Evolutionary conservation across 1,140 invertebrate genomes (phyloP).

Genomic region (Aculops lycopersici): DNA sequence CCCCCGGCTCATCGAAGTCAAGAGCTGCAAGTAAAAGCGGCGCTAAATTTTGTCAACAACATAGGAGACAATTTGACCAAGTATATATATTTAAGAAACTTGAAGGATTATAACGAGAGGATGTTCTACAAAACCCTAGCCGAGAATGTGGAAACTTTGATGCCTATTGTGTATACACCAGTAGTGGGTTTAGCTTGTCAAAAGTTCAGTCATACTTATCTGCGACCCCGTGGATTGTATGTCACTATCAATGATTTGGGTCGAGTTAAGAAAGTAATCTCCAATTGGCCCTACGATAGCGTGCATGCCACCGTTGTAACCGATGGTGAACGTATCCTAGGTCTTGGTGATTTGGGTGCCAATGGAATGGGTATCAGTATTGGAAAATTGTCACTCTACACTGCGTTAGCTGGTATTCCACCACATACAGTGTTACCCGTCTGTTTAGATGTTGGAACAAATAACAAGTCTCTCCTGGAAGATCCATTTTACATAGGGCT

Average conservation of each 20-base stretch:
- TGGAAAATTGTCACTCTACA: conserved; percentile 68
- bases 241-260: conserved; percentile 85
- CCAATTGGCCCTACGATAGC: conserved; percentile 41
- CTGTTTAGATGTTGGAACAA: conserved; percentile 65
- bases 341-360: conserved; percentile 66
- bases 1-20: conserved; percentile 13
- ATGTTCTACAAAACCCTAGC: conserved; percentile 70
- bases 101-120: conserved; percentile 67
- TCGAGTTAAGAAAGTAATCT: conserved; percentile 38
- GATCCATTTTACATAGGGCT: conserved; percentile 85
- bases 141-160: conserved; percentile 71
- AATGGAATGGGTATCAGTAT: conserved; percentile 87
- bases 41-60: conserved; percentile 12
- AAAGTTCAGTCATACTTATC: conserved; percentile 74
- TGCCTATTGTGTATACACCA: conserved; percentile 93
- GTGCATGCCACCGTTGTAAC: conserved; percentile 64
- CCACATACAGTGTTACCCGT: conserved; percentile 70
- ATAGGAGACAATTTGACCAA: conserved; percentile 12
- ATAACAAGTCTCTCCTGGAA: conserved; percentile 47
- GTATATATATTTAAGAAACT: conserved; percentile 13
- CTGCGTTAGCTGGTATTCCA: conserved; percentile 64
- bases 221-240: conserved; percentile 60
- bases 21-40: conserved; percentile 11
- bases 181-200: conserved; percentile 87
- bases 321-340: conserved; percentile 71